Percentiles rank a stretch among this genome's conserved stretches.
phyloP scores from a whole-genome alignment of 2,888 invertebrate species.

The Mythimna ferrago region DNA sequence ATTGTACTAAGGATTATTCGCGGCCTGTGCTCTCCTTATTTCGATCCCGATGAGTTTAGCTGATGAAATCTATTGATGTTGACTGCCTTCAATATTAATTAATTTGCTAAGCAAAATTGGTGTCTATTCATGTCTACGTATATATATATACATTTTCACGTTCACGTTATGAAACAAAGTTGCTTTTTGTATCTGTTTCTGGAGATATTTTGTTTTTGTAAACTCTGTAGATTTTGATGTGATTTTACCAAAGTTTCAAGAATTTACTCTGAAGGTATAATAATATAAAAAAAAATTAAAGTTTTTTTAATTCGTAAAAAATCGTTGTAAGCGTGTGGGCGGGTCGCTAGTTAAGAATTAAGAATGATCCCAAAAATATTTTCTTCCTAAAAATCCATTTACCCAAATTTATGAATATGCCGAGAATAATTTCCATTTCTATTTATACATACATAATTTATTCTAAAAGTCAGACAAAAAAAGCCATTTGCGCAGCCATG shows the following conservation, averaged over 20 bases:
- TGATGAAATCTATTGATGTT: constrained; percentile 8
- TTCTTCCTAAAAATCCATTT: background rate
- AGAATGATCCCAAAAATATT: background rate
- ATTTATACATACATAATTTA: constrained; percentile 14
- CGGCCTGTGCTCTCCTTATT: background rate
- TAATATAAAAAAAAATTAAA: too few species aligned
- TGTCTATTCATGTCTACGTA: background rate
- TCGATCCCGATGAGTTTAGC: background rate
- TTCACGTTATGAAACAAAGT: background rate
- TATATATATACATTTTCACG: background rate
- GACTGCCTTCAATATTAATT: constrained; percentile 8
- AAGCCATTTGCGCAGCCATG: constrained; percentile 15
- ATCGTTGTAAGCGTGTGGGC: too few species aligned
- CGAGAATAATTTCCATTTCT: constrained; percentile 12
- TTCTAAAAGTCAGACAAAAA: constrained; percentile 6
- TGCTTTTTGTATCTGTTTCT: background rate
- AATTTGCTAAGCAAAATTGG: background rate
- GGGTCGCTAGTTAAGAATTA: background rate
- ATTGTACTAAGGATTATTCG: constrained; percentile 15
- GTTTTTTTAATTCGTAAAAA: background rate
- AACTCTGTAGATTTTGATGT: too few species aligned
- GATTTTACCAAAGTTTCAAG: too few species aligned
- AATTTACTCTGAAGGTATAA: too few species aligned
- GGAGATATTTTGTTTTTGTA: too few species aligned
- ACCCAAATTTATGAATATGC: constrained; percentile 1